These are phyloP conservation scores for Zootoca vivipara DNA, from an alignment of 2,113 vertebrate genomes.

Conservation along the genomic window DNA sequence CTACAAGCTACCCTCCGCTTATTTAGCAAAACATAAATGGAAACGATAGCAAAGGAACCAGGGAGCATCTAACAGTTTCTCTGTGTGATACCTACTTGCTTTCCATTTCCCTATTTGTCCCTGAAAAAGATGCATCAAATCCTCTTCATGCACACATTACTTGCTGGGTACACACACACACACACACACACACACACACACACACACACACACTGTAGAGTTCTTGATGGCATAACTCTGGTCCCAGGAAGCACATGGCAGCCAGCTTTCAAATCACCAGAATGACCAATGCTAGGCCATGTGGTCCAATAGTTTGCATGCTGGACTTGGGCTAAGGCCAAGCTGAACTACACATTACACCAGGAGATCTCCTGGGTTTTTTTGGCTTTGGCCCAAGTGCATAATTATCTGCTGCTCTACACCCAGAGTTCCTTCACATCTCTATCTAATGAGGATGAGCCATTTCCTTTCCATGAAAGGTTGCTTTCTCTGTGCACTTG, in stretches of 20 bases:
- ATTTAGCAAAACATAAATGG: constrained; percentile 9
- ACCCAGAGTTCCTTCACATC: too few relatives aligned
- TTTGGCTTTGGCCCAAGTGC: neutral
- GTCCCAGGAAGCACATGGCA: constrained; percentile 5
- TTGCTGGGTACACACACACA: too few relatives aligned
- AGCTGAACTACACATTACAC: neutral
- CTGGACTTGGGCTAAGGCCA: neutral
- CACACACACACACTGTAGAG: too few relatives aligned
- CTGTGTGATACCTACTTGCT: constrained; percentile 5
- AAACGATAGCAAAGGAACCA: constrained; percentile 13
- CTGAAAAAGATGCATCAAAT: constrained; percentile 6
- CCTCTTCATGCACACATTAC: neutral
- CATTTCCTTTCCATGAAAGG: too few relatives aligned
- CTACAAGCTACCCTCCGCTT: constrained; percentile 19
- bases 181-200: too few relatives aligned
- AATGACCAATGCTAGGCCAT: neutral
- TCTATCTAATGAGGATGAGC: too few relatives aligned
- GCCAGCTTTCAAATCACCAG: neutral
- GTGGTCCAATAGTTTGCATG: neutral
- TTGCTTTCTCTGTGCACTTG: too few relatives aligned
- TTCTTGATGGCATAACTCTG: neutral
- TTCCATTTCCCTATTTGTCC: constrained; percentile 10
- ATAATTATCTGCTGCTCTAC: too few relatives aligned
- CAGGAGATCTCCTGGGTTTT: neutral
- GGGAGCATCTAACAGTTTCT: constrained; percentile 17